Percentiles rank a stretch among this genome's conserved stretches.
These are phyloP conservation scores for Synanthedon andrenaeformis DNA, from an alignment of 2,888 invertebrate species.

Conservation along the genomic window DNA sequence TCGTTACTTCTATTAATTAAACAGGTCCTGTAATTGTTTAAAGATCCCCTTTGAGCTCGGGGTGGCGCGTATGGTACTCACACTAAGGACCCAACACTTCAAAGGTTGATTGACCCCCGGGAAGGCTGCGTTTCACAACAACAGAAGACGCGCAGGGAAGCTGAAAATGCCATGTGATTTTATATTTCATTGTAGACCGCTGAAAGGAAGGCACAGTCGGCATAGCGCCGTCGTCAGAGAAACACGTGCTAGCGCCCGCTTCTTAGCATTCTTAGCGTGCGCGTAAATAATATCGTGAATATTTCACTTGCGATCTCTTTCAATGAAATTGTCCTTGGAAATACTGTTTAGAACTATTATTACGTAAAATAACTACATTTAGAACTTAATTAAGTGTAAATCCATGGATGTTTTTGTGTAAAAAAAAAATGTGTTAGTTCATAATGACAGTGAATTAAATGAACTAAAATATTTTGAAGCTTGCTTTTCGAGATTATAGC, in stretches of 20 bases:
- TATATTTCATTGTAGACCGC: slow-evolving; percentile 33
- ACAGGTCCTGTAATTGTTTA: slow-evolving; percentile 16
- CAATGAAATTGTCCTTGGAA: background rate
- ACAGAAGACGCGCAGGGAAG: slow-evolving; percentile 19
- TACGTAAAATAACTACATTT: too few species aligned
- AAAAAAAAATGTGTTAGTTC: too few species aligned
- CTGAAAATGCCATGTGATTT: slow-evolving; percentile 37
- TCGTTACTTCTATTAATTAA: slow-evolving; percentile 14
- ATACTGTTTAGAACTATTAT: background rate
- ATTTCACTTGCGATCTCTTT: background rate
- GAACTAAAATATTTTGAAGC: too few species aligned
- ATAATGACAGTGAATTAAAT: too few species aligned
- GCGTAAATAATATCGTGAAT: slow-evolving; percentile 57
- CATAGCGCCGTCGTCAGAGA: slow-evolving; percentile 26
- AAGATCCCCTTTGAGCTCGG: slow-evolving; percentile 12
- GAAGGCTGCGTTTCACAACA: slow-evolving; percentile 44
- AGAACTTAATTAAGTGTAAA: too few species aligned
- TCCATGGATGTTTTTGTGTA: too few species aligned
- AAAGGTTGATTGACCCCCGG: slow-evolving; percentile 48
- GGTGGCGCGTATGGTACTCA: slow-evolving; percentile 6
- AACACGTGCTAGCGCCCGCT: slow-evolving; percentile 17
- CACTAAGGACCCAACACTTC: slow-evolving; percentile 33
- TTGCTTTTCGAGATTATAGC: too few species aligned
- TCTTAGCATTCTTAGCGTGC: slow-evolving; percentile 15
- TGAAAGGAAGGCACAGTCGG: slow-evolving; percentile 38